Evolutionary conservation across 2,888 invertebrate species (phyloP), one percentile per base, ranked within the genome.

Genomic region (Sinopyrophorus schimmeli): DNA sequence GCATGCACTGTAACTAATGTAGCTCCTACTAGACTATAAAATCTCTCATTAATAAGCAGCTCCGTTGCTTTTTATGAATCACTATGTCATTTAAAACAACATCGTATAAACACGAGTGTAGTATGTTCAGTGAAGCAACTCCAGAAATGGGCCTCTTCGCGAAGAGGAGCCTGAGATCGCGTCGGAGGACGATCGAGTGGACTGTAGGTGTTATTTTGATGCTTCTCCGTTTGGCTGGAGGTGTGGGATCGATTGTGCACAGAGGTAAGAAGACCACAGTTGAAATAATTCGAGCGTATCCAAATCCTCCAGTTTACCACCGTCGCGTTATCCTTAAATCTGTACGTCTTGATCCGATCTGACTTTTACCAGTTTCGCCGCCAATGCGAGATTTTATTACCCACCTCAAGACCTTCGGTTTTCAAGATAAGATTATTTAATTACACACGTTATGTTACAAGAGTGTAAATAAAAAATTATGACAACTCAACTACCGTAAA

Each of bases 11-110:
- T 42, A 35, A 40, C 35, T 41, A 42, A 48, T 48, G 42, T 48
- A 37, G 42, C 42, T 42, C 42, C 28, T 48, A 40, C 32, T 40
- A 47, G 27, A 47, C 40, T 47, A 44, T 44, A 44, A 44, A 44
- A 44, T 44, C 37, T n/a, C n/a, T 44, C 44, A 44, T 44, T 44
- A 44, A 44, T 30, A 38, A 44, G 30, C 35, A 31, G 23, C 37
- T 37, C 35, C 27, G 26, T 41, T 32, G 40, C 32, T 47, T 41
- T 41, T 48, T 35, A 48, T 41, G 40, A 41, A 48, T 41, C 47
- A 40, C 40, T 34, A 37, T 48, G 35, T 41, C 47, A 41, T 42
- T 42, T 42, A 20, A 40, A 48, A 38, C 37, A 23, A 44, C 44
- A 37, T 42, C 42, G 35, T 48, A 38, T 37, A 37, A 37, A 42